A percentile compares a stretch with the other conserved stretches of the same genome.
phyloP scores from a whole-genome alignment of 2,888 invertebrate genomes.

The Caenorhabditis sp. region DNA sequence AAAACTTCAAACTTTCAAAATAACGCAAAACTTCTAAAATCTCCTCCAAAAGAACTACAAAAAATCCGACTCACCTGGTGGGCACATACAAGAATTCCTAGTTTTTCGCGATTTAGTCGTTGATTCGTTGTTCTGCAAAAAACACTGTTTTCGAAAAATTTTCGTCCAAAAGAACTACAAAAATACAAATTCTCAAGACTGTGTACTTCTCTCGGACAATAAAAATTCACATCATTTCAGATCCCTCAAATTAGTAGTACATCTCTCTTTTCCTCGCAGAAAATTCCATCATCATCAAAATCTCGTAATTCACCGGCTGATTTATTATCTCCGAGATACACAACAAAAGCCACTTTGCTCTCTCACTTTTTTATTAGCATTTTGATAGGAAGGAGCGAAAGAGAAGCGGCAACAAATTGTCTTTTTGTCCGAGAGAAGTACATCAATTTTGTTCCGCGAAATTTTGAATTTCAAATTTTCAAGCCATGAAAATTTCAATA shows the following conservation, averaged over 20 bases:
- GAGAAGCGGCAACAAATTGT: neutral
- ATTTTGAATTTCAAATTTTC: too few species aligned
- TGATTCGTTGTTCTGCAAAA: slow-evolving; percentile 3
- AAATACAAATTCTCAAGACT: too few species aligned
- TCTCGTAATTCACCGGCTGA: slow-evolving; percentile 29
- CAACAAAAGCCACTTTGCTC: neutral
- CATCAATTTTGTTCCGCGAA: too few species aligned
- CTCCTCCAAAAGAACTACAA: too few species aligned
- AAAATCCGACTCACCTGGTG: slow-evolving; percentile 21
- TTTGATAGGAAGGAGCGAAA: neutral
- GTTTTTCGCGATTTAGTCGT: slow-evolving; percentile 27
- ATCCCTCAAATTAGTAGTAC: neutral
- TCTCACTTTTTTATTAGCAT: too few species aligned
- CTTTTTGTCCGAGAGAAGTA: too few species aligned
- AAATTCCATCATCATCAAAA: neutral
- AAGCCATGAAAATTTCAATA: too few species aligned
- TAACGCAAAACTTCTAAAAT: too few species aligned
- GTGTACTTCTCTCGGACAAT: too few species aligned
- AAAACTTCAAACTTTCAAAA: too few species aligned
- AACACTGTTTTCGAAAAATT: neutral
- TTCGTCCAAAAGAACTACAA: too few species aligned
- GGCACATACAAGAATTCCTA: slow-evolving; percentile 38
- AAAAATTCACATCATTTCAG: neutral
- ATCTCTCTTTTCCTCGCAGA: neutral
- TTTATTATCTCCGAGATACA: slow-evolving; percentile 25